Evolutionary conservation across 2,888 invertebrate genomes (phyloP).

Genomic region (Rotaria macrura): DNA sequence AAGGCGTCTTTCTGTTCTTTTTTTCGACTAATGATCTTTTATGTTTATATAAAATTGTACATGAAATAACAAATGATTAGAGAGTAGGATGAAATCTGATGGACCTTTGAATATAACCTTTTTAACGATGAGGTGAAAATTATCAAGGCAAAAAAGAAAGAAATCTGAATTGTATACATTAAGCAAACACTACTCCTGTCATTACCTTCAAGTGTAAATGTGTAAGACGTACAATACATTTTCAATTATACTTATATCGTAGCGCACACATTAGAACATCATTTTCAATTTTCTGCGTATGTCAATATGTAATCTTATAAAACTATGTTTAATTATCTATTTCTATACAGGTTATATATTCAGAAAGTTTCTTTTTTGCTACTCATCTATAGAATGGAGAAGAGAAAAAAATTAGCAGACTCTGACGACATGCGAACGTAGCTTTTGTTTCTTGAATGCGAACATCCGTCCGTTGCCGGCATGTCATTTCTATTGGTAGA

Average conservation of each 20-base stretch:
- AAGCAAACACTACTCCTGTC: neutral
- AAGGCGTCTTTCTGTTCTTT: no score
- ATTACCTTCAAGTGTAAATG: neutral
- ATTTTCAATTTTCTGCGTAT: neutral
- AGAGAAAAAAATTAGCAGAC: no score
- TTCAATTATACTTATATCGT: neutral
- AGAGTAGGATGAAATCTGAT: neutral
- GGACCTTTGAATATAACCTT: neutral
- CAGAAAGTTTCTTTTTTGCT: no score
- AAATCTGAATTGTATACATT: neutral
- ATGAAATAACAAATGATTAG: no score
- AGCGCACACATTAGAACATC: neutral
- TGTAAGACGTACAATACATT: neutral
- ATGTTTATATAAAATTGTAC: no score
- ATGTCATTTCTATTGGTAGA: no score
- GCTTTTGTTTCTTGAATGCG: no score
- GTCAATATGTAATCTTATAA: neutral
- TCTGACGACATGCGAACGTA: no score
- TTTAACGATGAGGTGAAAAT: neutral
- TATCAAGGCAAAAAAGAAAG: no score
- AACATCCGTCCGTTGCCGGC: no score
- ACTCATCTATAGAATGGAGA: no score
- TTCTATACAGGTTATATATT: neutral
- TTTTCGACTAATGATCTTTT: no score
- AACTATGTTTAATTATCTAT: neutral